Evolutionary conservation across 1,140 invertebrate species (phyloP).

Genomic region (Medauroidea extradentata): DNA sequence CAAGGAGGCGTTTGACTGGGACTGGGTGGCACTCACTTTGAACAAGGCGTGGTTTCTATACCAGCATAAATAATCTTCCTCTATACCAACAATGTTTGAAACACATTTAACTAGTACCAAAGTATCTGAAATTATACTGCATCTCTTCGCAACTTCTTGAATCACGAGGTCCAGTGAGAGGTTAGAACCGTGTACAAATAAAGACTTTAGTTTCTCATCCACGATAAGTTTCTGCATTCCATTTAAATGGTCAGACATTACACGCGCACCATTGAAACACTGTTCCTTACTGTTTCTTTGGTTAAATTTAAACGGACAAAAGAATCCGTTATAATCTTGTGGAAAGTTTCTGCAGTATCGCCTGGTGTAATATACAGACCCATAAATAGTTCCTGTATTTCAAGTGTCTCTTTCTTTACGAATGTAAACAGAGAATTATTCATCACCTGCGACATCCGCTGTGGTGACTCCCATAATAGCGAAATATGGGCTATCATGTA

Average conservation of each 20-base stretch:
- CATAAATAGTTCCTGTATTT: background rate
- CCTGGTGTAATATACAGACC: background rate
- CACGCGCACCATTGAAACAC: background rate
- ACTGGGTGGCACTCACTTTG: no score
- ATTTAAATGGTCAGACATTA: background rate
- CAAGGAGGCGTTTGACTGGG: no score
- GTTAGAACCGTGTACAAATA: background rate
- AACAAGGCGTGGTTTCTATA: no score
- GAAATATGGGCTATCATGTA: background rate
- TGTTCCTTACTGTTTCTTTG: background rate
- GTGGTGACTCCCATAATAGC: no score
- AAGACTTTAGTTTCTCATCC: background rate
- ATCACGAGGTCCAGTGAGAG: background rate
- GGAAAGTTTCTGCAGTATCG: background rate
- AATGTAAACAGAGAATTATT: background rate
- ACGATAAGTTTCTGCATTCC: background rate
- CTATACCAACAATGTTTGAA: no score
- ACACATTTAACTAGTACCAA: no score
- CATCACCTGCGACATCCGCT: background rate
- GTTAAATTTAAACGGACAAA: background rate
- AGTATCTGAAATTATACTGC: no score
- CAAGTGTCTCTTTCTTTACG: background rate
- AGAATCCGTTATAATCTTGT: background rate
- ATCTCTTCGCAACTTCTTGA: no score
- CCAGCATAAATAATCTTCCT: no score